Conservation (phyloP, 2,797 vertebrate species). For the Pseudochirops corinnae region DNA sequence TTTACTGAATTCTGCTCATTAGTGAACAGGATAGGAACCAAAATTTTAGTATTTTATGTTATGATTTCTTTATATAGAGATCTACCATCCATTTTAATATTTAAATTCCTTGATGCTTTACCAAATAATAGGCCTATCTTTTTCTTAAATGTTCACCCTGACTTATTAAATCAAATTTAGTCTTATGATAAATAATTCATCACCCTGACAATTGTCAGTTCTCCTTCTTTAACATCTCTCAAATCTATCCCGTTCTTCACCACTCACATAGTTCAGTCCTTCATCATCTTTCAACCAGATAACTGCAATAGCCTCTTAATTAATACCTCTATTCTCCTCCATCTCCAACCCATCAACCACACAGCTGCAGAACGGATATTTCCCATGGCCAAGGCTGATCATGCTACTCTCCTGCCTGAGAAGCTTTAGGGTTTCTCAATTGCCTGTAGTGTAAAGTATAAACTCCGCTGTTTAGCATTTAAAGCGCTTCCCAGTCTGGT, state of each 20-base stretch:
- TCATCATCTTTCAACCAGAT: background rate
- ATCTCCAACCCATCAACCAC: background rate
- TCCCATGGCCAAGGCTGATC: background rate
- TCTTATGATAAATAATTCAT: conserved; percentile 5
- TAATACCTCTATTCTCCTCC: background rate
- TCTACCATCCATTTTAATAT: background rate
- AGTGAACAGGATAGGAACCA: background rate
- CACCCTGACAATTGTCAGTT: background rate
- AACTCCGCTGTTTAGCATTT: background rate
- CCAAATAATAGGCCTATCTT: background rate
- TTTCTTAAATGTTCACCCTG: conserved; percentile 21
- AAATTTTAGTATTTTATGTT: background rate
- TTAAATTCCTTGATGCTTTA: conserved; percentile 18
- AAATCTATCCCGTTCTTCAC: background rate
- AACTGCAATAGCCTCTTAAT: background rate
- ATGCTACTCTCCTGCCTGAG: background rate
- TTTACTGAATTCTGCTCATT: conserved; percentile 5
- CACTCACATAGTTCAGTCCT: background rate
- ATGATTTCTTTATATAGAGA: background rate
- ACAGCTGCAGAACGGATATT: background rate
- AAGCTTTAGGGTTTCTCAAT: background rate
- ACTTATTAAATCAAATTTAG: conserved; percentile 41
- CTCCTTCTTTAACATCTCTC: background rate
- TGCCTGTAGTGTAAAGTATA: background rate
- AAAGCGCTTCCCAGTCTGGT: background rate